Evolutionary conservation across 2,113 vertebrate genomes (phyloP).

Genomic region (Pagrus major): DNA sequence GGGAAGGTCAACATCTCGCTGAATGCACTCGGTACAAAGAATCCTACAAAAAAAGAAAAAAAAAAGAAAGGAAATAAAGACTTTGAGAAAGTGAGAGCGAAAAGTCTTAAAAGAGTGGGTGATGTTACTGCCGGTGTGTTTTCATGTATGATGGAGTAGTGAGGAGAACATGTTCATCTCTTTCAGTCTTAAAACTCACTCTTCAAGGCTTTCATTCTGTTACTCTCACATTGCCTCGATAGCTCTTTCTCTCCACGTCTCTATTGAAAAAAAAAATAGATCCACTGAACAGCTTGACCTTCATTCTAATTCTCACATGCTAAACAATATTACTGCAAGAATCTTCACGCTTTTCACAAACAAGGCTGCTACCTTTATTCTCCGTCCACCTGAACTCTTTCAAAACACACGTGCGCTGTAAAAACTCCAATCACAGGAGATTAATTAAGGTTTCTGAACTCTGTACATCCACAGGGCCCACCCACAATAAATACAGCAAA

Average conservation of each 20-base stretch:
- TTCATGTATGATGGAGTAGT: slow-evolving; percentile 13
- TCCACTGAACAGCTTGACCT: slow-evolving; percentile 49
- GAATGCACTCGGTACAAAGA: slow-evolving; percentile 43
- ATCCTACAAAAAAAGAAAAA: not conserved
- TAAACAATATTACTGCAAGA: slow-evolving; percentile 5
- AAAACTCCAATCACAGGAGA: slow-evolving; percentile 51
- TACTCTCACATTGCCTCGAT: not conserved
- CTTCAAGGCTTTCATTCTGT: slow-evolving; percentile 16
- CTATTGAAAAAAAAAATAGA: slow-evolving; percentile 21
- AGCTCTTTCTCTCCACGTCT: slow-evolving; percentile 9
- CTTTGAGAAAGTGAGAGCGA: slow-evolving; percentile 18
- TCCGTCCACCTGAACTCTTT: slow-evolving; percentile 39
- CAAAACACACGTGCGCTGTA: slow-evolving; percentile 22
- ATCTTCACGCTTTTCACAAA: slow-evolving; percentile 42
- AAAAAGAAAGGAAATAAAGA: not conserved
- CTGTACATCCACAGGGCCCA: slow-evolving; percentile 38
- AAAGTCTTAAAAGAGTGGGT: not conserved
- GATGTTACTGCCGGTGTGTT: slow-evolving; percentile 13
- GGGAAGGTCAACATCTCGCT: slow-evolving; percentile 20
- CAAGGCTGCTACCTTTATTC: slow-evolving; percentile 20
- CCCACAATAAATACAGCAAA: slow-evolving; percentile 58
- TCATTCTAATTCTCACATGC: slow-evolving; percentile 37
- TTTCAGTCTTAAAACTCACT: slow-evolving; percentile 22
- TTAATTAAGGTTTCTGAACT: slow-evolving; percentile 42
- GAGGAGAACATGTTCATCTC: slow-evolving; percentile 1